Conservation (phyloP, 2,113 vertebrate species). For the Pangasianodon gigas region DNA sequence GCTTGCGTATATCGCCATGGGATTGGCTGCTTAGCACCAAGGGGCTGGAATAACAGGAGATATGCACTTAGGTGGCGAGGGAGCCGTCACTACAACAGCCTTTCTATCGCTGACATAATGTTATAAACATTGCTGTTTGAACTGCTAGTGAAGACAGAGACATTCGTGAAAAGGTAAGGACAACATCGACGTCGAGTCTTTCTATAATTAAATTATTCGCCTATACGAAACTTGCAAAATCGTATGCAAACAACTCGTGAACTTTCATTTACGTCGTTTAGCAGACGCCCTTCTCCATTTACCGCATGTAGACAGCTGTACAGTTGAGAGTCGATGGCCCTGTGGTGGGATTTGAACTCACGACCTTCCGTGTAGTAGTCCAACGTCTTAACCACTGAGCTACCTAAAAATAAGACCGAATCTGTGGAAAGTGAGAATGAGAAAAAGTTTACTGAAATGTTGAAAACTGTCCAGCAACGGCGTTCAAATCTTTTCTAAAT, state of each 20-base stretch:
- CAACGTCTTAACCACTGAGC: too few relatives aligned
- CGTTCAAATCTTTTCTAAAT: not conserved
- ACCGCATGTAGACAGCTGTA: too few relatives aligned
- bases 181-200: not conserved
- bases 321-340: too few relatives aligned
- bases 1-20: not conserved
- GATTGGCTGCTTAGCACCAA: not conserved
- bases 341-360: too few relatives aligned
- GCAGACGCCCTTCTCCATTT: too few relatives aligned
- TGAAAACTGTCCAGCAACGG: not conserved
- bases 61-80: not conserved
- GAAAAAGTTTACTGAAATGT: not conserved
- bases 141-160: not conserved
- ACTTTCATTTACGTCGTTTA: too few relatives aligned
- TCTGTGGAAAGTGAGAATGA: not conserved
- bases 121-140: too few relatives aligned
- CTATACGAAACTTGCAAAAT: too few relatives aligned
- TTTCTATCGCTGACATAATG: not conserved
- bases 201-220: not conserved
- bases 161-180: slow-evolving; percentile 20
- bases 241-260: not conserved
- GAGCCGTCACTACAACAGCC: not conserved
- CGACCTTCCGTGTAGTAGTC: too few relatives aligned
- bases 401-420: not conserved
- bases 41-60: not conserved